A percentile compares a stretch with the other conserved stretches of the same genome.
These are phyloP conservation scores for Tetraodon nigroviridis DNA, from an alignment of 2,113 vertebrate genomes.

Conservation along the genomic window DNA sequence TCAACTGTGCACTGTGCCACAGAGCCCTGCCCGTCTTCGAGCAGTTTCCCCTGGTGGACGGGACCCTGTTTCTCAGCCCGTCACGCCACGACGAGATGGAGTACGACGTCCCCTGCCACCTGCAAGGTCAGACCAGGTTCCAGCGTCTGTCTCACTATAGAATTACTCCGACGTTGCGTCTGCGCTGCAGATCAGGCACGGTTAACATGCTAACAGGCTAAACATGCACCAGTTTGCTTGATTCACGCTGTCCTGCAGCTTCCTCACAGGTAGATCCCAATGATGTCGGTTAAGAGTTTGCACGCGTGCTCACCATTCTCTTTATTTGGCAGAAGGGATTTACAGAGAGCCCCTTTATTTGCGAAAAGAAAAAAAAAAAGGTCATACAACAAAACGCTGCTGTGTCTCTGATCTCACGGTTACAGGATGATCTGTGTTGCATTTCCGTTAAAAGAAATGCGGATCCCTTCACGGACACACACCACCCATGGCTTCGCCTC, in stretches of 20 bases:
- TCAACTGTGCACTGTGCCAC: conserved; percentile 96
- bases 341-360: too few species aligned
- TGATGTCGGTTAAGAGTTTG: too few species aligned
- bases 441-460: neutral
- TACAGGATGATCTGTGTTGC: neutral
- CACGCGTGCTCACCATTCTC: too few species aligned
- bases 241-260: too few species aligned
- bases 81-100: conserved; percentile 97
- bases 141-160: neutral
- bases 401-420: neutral
- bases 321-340: too few species aligned
- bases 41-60: conserved; percentile 96
- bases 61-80: conserved; percentile 95
- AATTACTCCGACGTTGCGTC: too few species aligned
- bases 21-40: conserved; percentile 91
- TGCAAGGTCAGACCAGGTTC: conserved; percentile 83
- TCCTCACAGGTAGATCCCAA: too few species aligned
- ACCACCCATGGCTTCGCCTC: neutral
- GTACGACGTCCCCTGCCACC: conserved; percentile 97
- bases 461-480: neutral
- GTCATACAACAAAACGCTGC: too few species aligned
- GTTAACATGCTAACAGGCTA: neutral
- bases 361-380: too few species aligned
- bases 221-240: too few species aligned
- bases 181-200: too few species aligned